Evolutionary conservation across 2,888 invertebrate genomes (phyloP).

Genomic region (Leptopterna dolabrata): DNA sequence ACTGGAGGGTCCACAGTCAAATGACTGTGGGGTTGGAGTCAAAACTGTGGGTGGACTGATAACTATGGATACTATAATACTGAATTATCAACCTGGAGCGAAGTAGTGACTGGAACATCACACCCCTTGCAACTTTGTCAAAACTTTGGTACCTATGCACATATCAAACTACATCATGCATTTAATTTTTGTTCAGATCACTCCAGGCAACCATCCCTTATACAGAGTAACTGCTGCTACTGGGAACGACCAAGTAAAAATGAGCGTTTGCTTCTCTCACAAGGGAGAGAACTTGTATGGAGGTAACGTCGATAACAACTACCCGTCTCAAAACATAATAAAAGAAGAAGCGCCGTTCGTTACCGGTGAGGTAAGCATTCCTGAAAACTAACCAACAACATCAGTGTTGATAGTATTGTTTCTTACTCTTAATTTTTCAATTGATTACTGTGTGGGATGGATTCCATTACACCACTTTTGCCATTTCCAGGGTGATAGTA

Average conservation of each 20-base stretch:
- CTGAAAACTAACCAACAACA: not conserved
- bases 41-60: too few relatives aligned
- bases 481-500: not conserved
- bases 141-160: too few relatives aligned
- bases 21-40: too few relatives aligned
- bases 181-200: not conserved
- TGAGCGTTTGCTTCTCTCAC: not conserved
- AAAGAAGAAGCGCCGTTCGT: conserved; percentile 25
- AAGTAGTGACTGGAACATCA: too few relatives aligned
- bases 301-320: conserved; percentile 28
- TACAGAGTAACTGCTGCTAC: not conserved
- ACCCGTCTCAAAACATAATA: conserved; percentile 38
- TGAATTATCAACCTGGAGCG: too few relatives aligned
- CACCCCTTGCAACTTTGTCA: too few relatives aligned
- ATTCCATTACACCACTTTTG: not conserved
- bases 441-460: too few relatives aligned
- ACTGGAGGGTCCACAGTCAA: too few relatives aligned
- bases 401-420: too few relatives aligned
- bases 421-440: too few relatives aligned
- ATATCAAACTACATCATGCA: too few relatives aligned
- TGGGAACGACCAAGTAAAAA: not conserved
- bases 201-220: not conserved
- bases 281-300: conserved; percentile 50
- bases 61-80: too few relatives aligned
- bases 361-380: conserved; percentile 42